Evolutionary conservation across 2,113 vertebrate species (phyloP).

Genomic region (Thinocorus orbignyianus): DNA sequence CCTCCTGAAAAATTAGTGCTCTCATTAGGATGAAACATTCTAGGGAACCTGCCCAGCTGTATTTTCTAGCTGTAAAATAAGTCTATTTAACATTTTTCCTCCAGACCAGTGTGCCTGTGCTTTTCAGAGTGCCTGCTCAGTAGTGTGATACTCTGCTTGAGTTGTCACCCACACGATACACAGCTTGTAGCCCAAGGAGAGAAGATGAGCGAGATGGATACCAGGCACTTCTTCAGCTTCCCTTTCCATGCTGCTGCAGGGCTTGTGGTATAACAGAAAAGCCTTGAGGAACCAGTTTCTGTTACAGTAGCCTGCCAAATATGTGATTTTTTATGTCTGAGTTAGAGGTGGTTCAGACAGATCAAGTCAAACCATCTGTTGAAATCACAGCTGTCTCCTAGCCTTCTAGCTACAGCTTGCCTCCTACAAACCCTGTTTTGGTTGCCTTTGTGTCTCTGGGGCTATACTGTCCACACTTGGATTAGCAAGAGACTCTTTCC

Average conservation of each 20-base stretch:
- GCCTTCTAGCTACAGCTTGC: background rate
- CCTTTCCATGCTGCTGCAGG: background rate
- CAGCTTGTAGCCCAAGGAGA: background rate
- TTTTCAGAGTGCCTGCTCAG: background rate
- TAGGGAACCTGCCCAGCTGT: background rate
- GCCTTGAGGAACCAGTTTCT: background rate
- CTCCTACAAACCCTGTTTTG: background rate
- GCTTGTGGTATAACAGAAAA: background rate
- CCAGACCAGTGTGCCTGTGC: background rate
- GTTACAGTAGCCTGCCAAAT: background rate
- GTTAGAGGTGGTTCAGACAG: background rate
- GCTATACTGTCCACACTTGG: background rate
- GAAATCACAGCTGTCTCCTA: background rate
- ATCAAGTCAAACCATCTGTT: background rate
- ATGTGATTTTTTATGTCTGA: background rate
- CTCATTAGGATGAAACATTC: background rate
- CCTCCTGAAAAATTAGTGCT: background rate
- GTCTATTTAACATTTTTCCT: background rate
- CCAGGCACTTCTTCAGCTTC: background rate
- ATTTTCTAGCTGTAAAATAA: background rate
- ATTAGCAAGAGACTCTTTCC: background rate
- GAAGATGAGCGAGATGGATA: background rate
- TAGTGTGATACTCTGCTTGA: background rate
- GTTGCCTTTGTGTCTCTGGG: rapidly evolving
- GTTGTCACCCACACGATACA: background rate